A percentile compares a stretch with the other conserved stretches of the same genome.
These are phyloP conservation scores for Corydoras maculifer DNA, from an alignment of 2,113 vertebrate genomes.

Conservation along the genomic window DNA sequence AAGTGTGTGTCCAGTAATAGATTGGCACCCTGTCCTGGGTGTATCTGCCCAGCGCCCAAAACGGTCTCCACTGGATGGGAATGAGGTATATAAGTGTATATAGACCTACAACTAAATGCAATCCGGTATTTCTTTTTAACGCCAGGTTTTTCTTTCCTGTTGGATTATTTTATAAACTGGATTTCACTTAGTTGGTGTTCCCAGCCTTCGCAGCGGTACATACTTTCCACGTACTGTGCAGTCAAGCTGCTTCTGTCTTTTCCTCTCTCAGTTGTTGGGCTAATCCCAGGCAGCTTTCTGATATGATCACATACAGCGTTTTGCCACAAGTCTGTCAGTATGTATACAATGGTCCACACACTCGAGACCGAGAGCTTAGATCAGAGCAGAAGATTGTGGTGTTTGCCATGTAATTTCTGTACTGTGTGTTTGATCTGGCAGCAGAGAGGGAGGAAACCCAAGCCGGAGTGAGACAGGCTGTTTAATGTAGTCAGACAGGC, in stretches of 20 bases:
- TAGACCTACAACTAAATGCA: too few species aligned
- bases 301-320: constrained; percentile 11
- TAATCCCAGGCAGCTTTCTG: constrained; percentile 25
- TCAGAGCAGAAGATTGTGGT: constrained; percentile 1
- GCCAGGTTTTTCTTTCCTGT: too few species aligned
- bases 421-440: constrained; percentile 12
- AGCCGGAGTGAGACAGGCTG: constrained; percentile 5
- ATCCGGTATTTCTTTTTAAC: too few species aligned
- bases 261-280: background rate
- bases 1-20: too few species aligned
- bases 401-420: constrained; percentile 13
- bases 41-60: too few species aligned
- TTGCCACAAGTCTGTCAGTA: background rate
- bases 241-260: constrained; percentile 8
- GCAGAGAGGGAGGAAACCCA: background rate
- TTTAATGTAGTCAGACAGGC: constrained; percentile 13
- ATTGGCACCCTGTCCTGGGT: too few species aligned
- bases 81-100: too few species aligned
- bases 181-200: too few species aligned
- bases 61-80: too few species aligned
- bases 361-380: constrained; percentile 5
- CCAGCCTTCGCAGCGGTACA: too few species aligned
- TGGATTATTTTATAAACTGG: too few species aligned
- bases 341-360: constrained; percentile 6
- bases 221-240: too few species aligned